Evolutionary conservation across 2,113 vertebrate genomes (phyloP).

Genomic region (Bubo scandiacus): DNA sequence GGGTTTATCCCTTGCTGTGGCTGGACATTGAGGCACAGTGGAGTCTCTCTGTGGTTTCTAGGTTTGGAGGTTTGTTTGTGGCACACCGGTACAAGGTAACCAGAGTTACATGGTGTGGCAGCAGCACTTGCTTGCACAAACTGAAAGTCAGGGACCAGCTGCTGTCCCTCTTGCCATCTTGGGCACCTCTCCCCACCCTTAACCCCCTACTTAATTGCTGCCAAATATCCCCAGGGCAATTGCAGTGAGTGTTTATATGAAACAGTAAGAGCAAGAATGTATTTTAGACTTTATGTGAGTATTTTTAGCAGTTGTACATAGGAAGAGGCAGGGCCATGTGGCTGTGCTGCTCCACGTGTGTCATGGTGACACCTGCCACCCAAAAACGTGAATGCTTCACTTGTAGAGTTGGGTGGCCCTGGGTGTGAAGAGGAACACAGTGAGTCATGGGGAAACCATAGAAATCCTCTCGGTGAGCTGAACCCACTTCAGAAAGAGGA

Average conservation of each 20-base stretch:
- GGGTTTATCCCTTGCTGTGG: fast-evolving
- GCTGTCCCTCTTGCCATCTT: neutral
- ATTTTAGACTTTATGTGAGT: neutral
- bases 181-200: neutral
- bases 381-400: fast-evolving
- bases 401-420: neutral
- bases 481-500: neutral
- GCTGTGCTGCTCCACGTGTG: neutral
- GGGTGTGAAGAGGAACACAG: neutral
- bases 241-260: neutral
- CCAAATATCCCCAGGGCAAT: neutral
- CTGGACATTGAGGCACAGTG: fast-evolving
- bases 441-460: neutral
- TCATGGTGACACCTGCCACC: fast-evolving
- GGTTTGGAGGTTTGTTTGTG: neutral
- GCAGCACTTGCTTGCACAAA: fast-evolving
- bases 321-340: neutral
- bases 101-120: fast-evolving
- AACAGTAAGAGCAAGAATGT: neutral
- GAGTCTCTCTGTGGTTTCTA: neutral
- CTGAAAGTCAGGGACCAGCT: neutral
- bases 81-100: neutral
- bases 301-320: neutral
- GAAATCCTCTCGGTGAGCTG: neutral
- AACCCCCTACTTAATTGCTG: neutral